A percentile compares a stretch with the other conserved stretches of the same genome.
These are phyloP conservation scores for Cybosia mesomella DNA, from an alignment of 2,888 invertebrate species.

Conservation along the genomic window DNA sequence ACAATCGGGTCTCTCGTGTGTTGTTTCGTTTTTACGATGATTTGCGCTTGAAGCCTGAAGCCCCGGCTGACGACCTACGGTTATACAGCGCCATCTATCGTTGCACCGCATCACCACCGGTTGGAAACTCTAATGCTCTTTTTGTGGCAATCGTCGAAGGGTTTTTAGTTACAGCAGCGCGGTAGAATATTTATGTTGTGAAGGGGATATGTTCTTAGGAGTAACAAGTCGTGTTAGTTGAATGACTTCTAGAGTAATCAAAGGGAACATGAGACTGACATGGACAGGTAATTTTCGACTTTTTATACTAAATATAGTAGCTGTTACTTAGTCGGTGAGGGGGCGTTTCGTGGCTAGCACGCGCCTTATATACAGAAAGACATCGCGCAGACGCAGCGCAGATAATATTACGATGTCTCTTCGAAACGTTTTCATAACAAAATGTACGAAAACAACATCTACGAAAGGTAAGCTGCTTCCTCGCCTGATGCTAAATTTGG, in stretches of 20 bases:
- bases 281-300: no score
- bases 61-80: slow-evolving; percentile 46
- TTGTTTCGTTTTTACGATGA: slow-evolving; percentile 58
- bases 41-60: slow-evolving; percentile 49
- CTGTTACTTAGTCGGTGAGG: no score
- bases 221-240: neutral
- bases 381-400: no score
- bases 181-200: slow-evolving; percentile 13
- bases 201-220: neutral
- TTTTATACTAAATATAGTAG: no score
- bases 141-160: slow-evolving; percentile 34
- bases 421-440: no score
- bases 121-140: slow-evolving; percentile 51
- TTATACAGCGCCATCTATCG: slow-evolving; percentile 56
- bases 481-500: no score
- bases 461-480: no score
- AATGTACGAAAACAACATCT: no score
- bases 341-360: no score
- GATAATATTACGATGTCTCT: no score
- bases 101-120: slow-evolving; percentile 46
- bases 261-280: no score
- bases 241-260: neutral
- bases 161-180: slow-evolving; percentile 38
- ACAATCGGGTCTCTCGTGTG: slow-evolving; percentile 9
- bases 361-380: no score